Base-by-base conservation (phyloP, 2,113 vertebrate genomes). In the Microcebus griseorufus region DNA sequence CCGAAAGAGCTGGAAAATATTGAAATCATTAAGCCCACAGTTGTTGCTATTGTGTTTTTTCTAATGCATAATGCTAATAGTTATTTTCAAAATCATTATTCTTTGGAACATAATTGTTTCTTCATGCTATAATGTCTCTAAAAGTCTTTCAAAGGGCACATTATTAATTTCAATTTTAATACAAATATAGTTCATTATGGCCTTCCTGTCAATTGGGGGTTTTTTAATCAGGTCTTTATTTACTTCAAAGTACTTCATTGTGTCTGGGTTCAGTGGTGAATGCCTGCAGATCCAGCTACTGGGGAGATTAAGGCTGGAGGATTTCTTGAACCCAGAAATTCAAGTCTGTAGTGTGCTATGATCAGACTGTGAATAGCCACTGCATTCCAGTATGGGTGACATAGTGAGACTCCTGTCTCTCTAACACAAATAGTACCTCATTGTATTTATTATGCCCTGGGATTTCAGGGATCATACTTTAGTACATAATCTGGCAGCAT, bases 91-190 rank as follows among this genome's bases (percentile, higher is more conserved):
- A 75, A 27, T 78, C 32, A 25, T 90, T 94, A 83, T 94, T 92
- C 45, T 70, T 96, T 94, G 17, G 37, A 88, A 51, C n/a, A 78
- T 75, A 70, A 34, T 25, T 81, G 2, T 48, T 79, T 60, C 64
- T 92, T 23, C 62, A 76, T 48, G 16, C 42, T 65, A 51, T 25
- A 58, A 94, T 58, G 64, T 58, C 62, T 65, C 58, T 73, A 87
- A 86, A 75, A 73, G 9, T 48, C 23, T 93, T 93, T 58, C 53
- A 89, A 94, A 84, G 16, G 20, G 75, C 3, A 90, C 18, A 18
- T n/a, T 93, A 69, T 75, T 51, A 67, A 93, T 81, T 27, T 93
- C 58, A 86, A 91, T 78, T 92, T 96, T 83, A 96, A 32, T 73
- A 91, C 67, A 82, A 93, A 70, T 69, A 51, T 85, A 81, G 88